Percentiles rank a stretch among this genome's conserved stretches.
These are phyloP conservation scores for Podabrus alpinus DNA, from an alignment of 2,888 invertebrate species.

Conservation along the genomic window DNA sequence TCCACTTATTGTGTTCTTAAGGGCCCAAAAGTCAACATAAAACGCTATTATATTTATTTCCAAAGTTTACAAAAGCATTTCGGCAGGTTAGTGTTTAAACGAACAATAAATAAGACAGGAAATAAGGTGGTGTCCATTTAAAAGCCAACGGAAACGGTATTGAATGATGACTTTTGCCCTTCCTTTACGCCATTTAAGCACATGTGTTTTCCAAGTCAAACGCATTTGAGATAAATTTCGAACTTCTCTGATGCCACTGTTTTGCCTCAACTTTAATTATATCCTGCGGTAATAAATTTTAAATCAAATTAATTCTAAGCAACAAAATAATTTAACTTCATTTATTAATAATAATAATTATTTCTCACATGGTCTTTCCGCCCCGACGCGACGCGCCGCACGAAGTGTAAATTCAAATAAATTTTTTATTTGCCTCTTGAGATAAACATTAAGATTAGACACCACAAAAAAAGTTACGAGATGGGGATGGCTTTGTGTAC, in stretches of 20 bases:
- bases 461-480: neutral
- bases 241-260: neutral
- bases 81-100: constrained; percentile 3
- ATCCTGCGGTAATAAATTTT: neutral
- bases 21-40: neutral
- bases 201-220: constrained; percentile 8
- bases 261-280: neutral
- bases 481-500: neutral
- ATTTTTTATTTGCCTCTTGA: neutral
- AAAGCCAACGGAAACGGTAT: constrained; percentile 23
- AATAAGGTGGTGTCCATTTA: constrained; percentile 26
- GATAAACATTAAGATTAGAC: neutral
- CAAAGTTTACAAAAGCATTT: neutral
- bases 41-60: neutral
- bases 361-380: neutral
- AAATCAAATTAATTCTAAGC: neutral
- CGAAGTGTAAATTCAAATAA: neutral
- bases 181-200: constrained; percentile 10
- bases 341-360: neutral
- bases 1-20: neutral
- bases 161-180: constrained; percentile 30
- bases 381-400: neutral
- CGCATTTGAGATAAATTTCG: neutral
- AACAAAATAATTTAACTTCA: neutral
- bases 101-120: constrained; percentile 9